phyloP scores from a whole-genome alignment of 1,140 invertebrate species.

The Cherax quadricarinatus region DNA sequence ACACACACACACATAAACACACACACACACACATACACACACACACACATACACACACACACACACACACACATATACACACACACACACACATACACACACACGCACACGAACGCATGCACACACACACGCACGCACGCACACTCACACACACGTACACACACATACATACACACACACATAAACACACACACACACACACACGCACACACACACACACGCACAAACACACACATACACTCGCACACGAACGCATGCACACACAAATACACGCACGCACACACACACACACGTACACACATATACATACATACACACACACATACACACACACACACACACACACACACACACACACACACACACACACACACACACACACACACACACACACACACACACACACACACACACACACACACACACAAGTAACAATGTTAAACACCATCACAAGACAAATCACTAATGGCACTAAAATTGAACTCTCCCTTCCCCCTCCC shows the following conservation, averaged over 20 bases:
- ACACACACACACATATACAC: not conserved
- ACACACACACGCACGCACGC: not conserved
- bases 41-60: not conserved
- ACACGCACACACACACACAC: not conserved
- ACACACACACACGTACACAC: not conserved
- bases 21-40: not conserved
- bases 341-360: not conserved
- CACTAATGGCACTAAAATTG: not conserved
- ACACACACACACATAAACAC: not conserved
- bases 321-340: not conserved
- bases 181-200: not conserved
- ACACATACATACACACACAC: not conserved
- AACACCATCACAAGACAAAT: not conserved
- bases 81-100: not conserved
- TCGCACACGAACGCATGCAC: not conserved
- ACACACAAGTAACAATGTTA: not conserved
- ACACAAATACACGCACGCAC: not conserved
- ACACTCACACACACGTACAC: not conserved
- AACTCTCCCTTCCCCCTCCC: not conserved
- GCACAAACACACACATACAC: not conserved
- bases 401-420: too few species aligned
- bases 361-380: not conserved
- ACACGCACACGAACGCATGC: too few species aligned
- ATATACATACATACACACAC: not conserved
- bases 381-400: not conserved